These are phyloP conservation scores for Drosophila pullipes DNA, from an alignment of 2,888 invertebrate genomes.

Conservation along the genomic window DNA sequence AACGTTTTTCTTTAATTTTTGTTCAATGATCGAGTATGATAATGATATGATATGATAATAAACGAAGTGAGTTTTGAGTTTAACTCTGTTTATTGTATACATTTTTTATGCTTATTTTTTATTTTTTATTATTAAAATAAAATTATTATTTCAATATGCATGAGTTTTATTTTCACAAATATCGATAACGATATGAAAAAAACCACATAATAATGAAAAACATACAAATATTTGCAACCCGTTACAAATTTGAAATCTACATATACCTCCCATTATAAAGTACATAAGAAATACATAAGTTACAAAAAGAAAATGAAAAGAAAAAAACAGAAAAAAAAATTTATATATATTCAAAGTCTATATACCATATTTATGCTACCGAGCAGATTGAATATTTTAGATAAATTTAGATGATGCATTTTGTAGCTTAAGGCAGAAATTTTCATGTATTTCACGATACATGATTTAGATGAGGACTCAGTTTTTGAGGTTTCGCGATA, in stretches of 20 bases:
- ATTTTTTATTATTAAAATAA: slow-evolving; percentile 81
- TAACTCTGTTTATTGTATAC: slow-evolving; percentile 79
- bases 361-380: slow-evolving; percentile 39
- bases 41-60: slow-evolving; percentile 43
- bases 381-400: slow-evolving; percentile 68
- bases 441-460: slow-evolving; percentile 27
- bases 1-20: slow-evolving; percentile 56
- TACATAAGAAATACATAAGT: slow-evolving; percentile 54
- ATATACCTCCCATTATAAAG: slow-evolving; percentile 78
- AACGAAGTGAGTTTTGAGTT: slow-evolving; percentile 72
- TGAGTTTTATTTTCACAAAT: slow-evolving; percentile 71
- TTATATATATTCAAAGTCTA: slow-evolving; percentile 53
- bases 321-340: slow-evolving; percentile 32
- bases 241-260: slow-evolving; percentile 80
- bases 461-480: slow-evolving; percentile 64
- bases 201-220: slow-evolving; percentile 24
- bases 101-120: slow-evolving; percentile 79
- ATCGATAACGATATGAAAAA: neutral
- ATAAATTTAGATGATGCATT: slow-evolving; percentile 69
- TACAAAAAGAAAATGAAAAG: slow-evolving; percentile 48
- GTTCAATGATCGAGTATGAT: slow-evolving; percentile 58
- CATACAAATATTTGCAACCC: slow-evolving; percentile 77
- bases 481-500: slow-evolving; percentile 80
- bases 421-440: slow-evolving; percentile 51
- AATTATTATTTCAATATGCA: slow-evolving; percentile 80